Percentiles rank a stretch among this genome's conserved stretches.
These are phyloP conservation scores for Agrochola macilenta DNA, from an alignment of 2,888 invertebrate genomes.

Conservation along the genomic window DNA sequence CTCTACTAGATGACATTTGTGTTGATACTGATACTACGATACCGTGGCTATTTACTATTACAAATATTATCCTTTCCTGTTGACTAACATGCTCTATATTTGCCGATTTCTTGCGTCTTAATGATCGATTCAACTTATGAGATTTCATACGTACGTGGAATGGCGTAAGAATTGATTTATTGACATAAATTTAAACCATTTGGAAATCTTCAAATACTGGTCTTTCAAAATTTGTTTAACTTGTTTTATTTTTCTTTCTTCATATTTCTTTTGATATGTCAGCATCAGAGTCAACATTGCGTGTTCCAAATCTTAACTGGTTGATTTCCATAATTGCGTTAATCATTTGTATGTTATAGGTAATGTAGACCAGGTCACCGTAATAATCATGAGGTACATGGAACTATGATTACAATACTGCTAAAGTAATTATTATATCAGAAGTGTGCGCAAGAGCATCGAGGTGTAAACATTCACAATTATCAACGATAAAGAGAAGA, in stretches of 20 bases:
- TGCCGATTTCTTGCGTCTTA: conserved; percentile 15
- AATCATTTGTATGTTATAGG: neutral
- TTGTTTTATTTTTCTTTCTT: conserved; percentile 4
- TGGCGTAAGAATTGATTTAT: conserved; percentile 19
- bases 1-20: conserved; percentile 55
- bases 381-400: conserved; percentile 22
- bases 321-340: conserved; percentile 24
- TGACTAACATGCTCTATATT: conserved; percentile 31
- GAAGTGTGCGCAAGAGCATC: conserved; percentile 17
- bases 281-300: conserved; percentile 13
- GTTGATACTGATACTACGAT: conserved; percentile 26
- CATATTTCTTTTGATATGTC: neutral
- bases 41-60: conserved; percentile 15
- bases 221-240: conserved; percentile 10
- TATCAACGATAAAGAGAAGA: neutral
- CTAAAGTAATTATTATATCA: conserved; percentile 30
- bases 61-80: conserved; percentile 23
- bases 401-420: conserved; percentile 16
- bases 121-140: conserved; percentile 30
- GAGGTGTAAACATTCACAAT: neutral
- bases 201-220: conserved; percentile 23
- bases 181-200: conserved; percentile 13
- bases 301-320: conserved; percentile 10
- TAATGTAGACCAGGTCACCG: conserved; percentile 14
- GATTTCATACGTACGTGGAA: conserved; percentile 13